These are phyloP conservation scores for Agonopterix heracliana DNA, from an alignment of 2,888 invertebrate genomes.

Conservation along the genomic window DNA sequence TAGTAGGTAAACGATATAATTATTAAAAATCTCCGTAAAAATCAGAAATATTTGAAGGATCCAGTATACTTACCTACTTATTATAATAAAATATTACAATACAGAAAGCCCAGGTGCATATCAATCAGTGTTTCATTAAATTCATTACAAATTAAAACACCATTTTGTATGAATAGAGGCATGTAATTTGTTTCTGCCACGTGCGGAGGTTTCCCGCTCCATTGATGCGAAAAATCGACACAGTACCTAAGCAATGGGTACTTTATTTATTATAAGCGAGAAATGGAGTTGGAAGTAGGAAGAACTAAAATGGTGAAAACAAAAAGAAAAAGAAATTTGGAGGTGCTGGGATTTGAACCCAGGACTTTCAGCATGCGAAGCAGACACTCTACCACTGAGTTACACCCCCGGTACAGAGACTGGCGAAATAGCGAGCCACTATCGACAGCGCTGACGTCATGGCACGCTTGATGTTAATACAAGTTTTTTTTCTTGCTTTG, in stretches of 20 bases:
- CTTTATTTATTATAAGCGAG: too few species aligned
- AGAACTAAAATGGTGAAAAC: too few species aligned
- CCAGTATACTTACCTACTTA: too few species aligned
- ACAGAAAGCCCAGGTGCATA: constrained; percentile 25
- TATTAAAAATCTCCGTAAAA: too few species aligned
- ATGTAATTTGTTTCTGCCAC: constrained; percentile 20
- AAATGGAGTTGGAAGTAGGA: too few species aligned
- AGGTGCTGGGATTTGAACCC: constrained; percentile 80
- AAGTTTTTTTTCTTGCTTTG: not conserved
- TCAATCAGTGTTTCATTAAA: constrained; percentile 23
- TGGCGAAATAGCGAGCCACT: constrained; percentile 16
- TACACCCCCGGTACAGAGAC: constrained; percentile 45
- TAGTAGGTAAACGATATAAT: too few species aligned
- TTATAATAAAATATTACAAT: too few species aligned
- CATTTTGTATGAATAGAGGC: not conserved
- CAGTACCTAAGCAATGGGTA: too few species aligned
- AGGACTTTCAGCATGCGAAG: constrained; percentile 81
- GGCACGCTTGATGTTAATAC: not conserved
- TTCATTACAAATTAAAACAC: constrained; percentile 7
- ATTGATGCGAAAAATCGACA: constrained; percentile 34
- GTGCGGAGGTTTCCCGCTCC: constrained; percentile 43
- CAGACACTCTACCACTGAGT: constrained; percentile 78
- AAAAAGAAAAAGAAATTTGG: constrained; percentile 33
- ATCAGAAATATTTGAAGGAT: too few species aligned
- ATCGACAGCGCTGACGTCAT: constrained; percentile 13